phyloP scores from a whole-genome alignment of 2,797 vertebrate species.

The Nannoperca australis region DNA sequence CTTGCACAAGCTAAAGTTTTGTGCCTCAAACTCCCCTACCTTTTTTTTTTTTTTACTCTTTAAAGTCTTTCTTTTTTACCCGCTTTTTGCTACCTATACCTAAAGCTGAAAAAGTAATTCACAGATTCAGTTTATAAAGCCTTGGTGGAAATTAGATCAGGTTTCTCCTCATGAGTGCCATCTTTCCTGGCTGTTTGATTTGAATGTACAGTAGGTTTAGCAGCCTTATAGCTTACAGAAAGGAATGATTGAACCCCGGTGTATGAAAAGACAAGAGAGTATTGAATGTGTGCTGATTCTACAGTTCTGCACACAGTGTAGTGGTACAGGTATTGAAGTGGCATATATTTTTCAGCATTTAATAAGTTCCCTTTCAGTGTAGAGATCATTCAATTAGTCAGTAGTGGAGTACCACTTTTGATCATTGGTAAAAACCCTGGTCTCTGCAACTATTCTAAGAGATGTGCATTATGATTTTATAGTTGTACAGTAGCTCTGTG shows the following conservation, averaged over 20 bases:
- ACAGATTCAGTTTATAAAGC: constrained; percentile 57
- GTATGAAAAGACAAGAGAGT: constrained; percentile 11
- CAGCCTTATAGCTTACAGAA: constrained; percentile 41
- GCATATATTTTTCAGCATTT: constrained; percentile 39
- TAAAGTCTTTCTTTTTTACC: not conserved
- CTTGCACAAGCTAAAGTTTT: not conserved
- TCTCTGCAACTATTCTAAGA: constrained; percentile 19
- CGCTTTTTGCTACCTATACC: not conserved
- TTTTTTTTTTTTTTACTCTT: not conserved
- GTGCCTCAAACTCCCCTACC: not conserved
- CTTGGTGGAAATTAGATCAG: constrained; percentile 27
- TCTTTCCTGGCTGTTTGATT: constrained; percentile 45
- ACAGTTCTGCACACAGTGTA: not conserved
- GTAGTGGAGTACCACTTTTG: constrained; percentile 43
- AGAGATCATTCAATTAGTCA: constrained; percentile 40
- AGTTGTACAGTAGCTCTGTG: not conserved
- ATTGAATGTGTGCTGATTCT: constrained; percentile 29
- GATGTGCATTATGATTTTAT: constrained; percentile 11
- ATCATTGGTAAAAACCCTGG: constrained; percentile 38
- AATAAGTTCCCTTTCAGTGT: constrained; percentile 20
- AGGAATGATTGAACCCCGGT: constrained; percentile 14
- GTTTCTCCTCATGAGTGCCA: constrained; percentile 22
- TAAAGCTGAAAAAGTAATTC: constrained; percentile 6
- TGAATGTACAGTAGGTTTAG: constrained; percentile 40
- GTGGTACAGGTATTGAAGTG: constrained; percentile 25